Conservation (phyloP, 2,888 invertebrate genomes). For the Melanostoma mellinum region DNA sequence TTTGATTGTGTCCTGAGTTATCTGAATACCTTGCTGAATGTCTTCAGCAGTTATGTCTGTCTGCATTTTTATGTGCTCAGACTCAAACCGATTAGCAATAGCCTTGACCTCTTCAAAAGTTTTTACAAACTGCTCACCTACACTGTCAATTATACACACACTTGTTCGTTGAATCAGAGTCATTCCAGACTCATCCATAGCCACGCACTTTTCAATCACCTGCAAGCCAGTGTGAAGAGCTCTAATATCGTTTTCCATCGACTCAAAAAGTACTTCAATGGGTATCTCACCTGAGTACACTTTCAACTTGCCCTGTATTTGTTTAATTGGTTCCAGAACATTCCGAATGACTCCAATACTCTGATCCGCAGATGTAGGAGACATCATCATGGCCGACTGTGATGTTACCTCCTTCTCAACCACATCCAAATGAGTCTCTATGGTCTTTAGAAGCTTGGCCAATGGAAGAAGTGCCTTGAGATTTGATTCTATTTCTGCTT, state of each 20-base stretch:
- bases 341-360: conserved; percentile 87
- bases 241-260: conserved; percentile 85
- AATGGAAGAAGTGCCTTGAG: conserved; percentile 81
- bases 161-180: conserved; percentile 88
- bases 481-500: conserved; percentile 81
- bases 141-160: conserved; percentile 85
- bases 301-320: conserved; percentile 85
- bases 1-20: conserved; percentile 84
- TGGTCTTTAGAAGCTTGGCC: conserved; percentile 81
- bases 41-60: conserved; percentile 83
- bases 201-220: conserved; percentile 87
- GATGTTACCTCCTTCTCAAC: conserved; percentile 86
- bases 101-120: conserved; percentile 84
- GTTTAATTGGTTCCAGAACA: conserved; percentile 85
- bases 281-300: conserved; percentile 82
- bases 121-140: conserved; percentile 84
- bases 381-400: conserved; percentile 87
- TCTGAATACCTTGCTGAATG: conserved; percentile 83
- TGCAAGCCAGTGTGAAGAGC: conserved; percentile 86
- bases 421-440: conserved; percentile 84
- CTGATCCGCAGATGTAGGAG: conserved; percentile 86
- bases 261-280: conserved; percentile 82
- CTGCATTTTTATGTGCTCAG: conserved; percentile 81
- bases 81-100: conserved; percentile 82
- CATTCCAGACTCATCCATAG: conserved; percentile 86